Evolutionary conservation across 1,140 invertebrate genomes (phyloP), one percentile per base, ranked within the genome.

Genomic region (Heliconius hewitsoni): DNA sequence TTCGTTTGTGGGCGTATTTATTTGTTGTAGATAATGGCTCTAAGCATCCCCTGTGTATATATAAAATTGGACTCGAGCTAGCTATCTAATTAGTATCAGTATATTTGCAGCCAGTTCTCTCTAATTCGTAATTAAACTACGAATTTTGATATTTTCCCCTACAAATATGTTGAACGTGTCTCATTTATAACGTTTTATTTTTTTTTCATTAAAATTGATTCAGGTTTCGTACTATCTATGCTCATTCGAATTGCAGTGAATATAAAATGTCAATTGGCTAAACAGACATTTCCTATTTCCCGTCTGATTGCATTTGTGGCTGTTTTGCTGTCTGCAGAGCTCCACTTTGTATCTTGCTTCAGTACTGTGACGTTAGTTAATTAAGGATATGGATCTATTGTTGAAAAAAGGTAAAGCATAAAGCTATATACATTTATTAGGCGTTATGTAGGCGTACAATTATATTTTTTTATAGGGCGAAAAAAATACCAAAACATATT

Each of bases 281-380:
- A 86, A 84, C 85, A 86, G 86, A 87, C 86, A 83, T 85, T 86
- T 85, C 82, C 85, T 85, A 86, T 88, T 88, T 84, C 79, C 83
- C 81, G 81, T 83, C 82, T 83, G 85, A 88, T 88, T 88, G 84
- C 86, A 82, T 85, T 83, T 81, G 85, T 71, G 85, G 83, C 78
- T 57, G 66, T 71, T 83, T 71, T 80, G 77, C 74, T 76, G 73
- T 80, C 76, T 78, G 74, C 76, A 77, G 76, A 55, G 8, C 55
- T 23, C 72, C 60, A 66, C 60, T 66, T 66, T 74, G 57, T 60
- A 60, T 70, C 57, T 79, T 75, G 73, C 34, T 79, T 71, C 78
- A 74, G 57, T 76, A 71, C 60, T 76, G 42, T 46, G 57, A 76
- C 74, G 74, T 57, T 70, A 76, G 66, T 76, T 76, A 71, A 76